Evolutionary conservation across 37 sponge, comb jelly and placozoan genomes (phyloP), one percentile per base, ranked within the genome.

Genomic region (Haliclona indistincta): DNA sequence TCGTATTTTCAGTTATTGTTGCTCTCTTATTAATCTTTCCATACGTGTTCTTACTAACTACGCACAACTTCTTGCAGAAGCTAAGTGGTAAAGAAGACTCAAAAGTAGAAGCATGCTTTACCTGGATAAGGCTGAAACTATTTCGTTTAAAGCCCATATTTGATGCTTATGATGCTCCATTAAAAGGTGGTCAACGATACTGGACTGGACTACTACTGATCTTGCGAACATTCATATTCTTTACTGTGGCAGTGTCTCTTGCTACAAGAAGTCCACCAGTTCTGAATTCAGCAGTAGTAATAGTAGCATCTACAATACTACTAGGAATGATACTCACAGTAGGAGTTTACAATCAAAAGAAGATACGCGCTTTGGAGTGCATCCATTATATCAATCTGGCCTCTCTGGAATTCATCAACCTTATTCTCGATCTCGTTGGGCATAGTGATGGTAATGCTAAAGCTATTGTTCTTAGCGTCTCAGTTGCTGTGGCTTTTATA

Each of bases 141-240:
- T 47, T 47, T 11, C 45, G 11, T 6, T 5, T 71, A 28, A 71
- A 71, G 35, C 72, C 72, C 2, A 4, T 71, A 28, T 10, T 71
- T 3, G 72, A 71, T 10, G 43, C 72, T 4, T 71, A 71, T 45
- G 45, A 71, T 71, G 72, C 34, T 4, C 72, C 72, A 4, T 71
- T 35, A 19, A 22, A 8, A 6, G 28, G 28, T 2, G 25, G 49
- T 1, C 29, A 25, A 11, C 72, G 72, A 13, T 71, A 52, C 54
- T 71, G 72, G 72, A 71, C 72, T 52, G 72, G 72, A 19, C 28
- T 68, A 43, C 69, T 68, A 28, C 69, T 68, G 2, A 8, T 58
- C 11, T 26, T 58, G 60, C 11, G 60, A 58, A 23, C n/a, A n/a
- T 20, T 58, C 7, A 26, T 58, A 20, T 47, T 17, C 15, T 47